Evolutionary conservation across 2,888 invertebrate species (phyloP).

Genomic region (Lasioglossum zephyrum): DNA sequence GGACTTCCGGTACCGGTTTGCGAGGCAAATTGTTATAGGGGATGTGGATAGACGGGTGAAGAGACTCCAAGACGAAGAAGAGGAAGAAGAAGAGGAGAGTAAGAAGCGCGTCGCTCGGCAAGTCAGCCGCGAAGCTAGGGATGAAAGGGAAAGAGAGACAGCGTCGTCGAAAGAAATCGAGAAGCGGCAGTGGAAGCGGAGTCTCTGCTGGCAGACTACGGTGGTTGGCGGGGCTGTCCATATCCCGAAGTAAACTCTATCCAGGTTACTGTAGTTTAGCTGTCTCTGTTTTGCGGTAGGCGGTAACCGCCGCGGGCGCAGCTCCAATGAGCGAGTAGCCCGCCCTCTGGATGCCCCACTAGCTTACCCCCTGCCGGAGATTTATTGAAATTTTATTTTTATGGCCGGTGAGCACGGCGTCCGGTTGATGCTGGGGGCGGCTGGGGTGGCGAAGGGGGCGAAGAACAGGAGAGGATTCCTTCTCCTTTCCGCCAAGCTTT

Average conservation of each 20-base stretch:
- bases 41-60: not conserved
- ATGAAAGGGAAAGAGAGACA: conserved; percentile 6
- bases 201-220: conserved; percentile 47
- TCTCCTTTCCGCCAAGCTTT: conserved; percentile 67
- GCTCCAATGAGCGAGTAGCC: conserved; percentile 80
- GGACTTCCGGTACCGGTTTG: conserved; percentile 39
- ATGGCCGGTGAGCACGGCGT: conserved; percentile 80
- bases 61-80: not conserved
- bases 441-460: conserved; percentile 60
- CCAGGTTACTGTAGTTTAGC: conserved; percentile 73
- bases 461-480: conserved; percentile 73
- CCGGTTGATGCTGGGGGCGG: conserved; percentile 53
- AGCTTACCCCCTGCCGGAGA: conserved; percentile 78
- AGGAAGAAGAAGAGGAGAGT: not conserved
- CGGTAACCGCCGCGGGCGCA: conserved; percentile 76
- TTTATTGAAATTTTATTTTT: conserved; percentile 85
- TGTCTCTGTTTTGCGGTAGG: conserved; percentile 79
- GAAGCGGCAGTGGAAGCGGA: conserved; percentile 56
- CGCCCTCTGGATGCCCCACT: conserved; percentile 79
- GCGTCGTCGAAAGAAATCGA: conserved; percentile 47
- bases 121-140: conserved; percentile 17
- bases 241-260: conserved; percentile 74
- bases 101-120: not conserved
- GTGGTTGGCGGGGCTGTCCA: conserved; percentile 72
- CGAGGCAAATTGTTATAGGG: not conserved